Evolutionary conservation across 2,797 vertebrate species (phyloP).

Genomic region (Centropyge bicolor): DNA sequence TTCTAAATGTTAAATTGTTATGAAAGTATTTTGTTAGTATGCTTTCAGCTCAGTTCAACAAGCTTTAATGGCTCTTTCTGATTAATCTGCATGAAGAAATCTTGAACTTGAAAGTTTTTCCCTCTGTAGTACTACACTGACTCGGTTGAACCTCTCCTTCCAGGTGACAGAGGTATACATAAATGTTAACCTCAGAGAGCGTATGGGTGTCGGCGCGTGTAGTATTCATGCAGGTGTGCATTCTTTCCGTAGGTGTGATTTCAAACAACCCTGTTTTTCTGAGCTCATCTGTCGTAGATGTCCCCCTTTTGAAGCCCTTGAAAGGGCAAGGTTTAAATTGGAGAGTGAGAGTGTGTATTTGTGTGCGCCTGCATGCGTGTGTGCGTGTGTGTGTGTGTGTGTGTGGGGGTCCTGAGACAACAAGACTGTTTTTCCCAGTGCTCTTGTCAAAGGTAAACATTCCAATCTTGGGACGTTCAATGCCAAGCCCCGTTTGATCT

Average conservation of each 20-base stretch:
- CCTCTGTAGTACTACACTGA: background rate
- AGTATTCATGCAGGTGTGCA: conserved; percentile 65
- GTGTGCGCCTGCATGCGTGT: conserved; percentile 8
- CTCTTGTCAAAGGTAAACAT: conserved; percentile 79
- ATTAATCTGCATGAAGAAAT: too few species aligned
- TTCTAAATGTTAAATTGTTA: background rate
- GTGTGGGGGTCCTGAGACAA: conserved; percentile 58
- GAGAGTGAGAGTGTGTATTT: conserved; percentile 17
- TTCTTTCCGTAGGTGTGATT: conserved; percentile 74
- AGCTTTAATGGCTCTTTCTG: too few species aligned
- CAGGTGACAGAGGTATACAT: background rate
- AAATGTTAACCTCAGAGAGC: conserved; percentile 18
- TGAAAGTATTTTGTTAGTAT: background rate
- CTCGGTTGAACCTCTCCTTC: background rate
- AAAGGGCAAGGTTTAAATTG: conserved; percentile 67
- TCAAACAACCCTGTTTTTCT: conserved; percentile 75
- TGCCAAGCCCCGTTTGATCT: conserved; percentile 75
- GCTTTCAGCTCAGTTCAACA: too few species aligned
- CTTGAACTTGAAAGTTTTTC: too few species aligned
- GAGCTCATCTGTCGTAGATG: conserved; percentile 54
- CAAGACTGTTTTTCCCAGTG: conserved; percentile 64
- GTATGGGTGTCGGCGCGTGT: conserved; percentile 34
- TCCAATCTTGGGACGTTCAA: conserved; percentile 76
- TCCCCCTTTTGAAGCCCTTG: conserved; percentile 27
- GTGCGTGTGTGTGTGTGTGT: conserved; percentile 13